phyloP scores from a whole-genome alignment of 1,140 invertebrate genomes.

The Triops longicaudatus region DNA sequence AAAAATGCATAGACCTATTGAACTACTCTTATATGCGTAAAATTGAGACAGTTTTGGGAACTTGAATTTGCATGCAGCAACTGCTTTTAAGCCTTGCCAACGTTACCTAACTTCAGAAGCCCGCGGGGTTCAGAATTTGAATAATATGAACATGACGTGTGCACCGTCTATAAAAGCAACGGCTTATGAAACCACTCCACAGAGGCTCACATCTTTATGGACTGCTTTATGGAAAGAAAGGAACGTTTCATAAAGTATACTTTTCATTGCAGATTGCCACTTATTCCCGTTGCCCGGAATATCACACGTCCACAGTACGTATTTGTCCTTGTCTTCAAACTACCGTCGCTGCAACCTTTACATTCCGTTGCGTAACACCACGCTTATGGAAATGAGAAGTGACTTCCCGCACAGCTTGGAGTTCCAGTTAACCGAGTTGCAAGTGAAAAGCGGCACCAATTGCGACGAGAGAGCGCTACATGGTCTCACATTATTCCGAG shows the following conservation, averaged over 20 bases:
- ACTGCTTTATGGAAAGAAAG: neutral
- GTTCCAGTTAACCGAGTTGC: neutral
- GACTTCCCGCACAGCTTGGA: neutral
- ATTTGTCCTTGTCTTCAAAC: neutral
- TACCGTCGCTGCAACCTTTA: neutral
- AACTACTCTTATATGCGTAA: too few species aligned
- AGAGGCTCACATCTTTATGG: too few species aligned
- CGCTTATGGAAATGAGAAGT: neutral
- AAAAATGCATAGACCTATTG: too few species aligned
- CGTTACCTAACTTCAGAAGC: too few species aligned
- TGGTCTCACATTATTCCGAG: neutral
- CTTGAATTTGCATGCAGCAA: too few species aligned
- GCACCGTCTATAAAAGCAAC: too few species aligned
- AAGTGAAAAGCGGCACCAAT: neutral
- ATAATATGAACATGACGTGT: too few species aligned
- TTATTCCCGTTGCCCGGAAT: neutral
- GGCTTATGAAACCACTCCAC: too few species aligned
- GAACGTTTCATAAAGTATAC: neutral
- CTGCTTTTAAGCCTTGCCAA: too few species aligned
- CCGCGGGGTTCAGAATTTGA: too few species aligned
- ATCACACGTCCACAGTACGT: neutral
- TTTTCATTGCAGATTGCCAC: neutral
- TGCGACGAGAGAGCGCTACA: neutral
- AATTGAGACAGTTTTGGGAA: too few species aligned
- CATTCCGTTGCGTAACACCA: neutral